Percentiles rank a stretch among this genome's conserved stretches.
phyloP scores from a whole-genome alignment of 2,113 vertebrate species.

The Peromyscus leucopus region DNA sequence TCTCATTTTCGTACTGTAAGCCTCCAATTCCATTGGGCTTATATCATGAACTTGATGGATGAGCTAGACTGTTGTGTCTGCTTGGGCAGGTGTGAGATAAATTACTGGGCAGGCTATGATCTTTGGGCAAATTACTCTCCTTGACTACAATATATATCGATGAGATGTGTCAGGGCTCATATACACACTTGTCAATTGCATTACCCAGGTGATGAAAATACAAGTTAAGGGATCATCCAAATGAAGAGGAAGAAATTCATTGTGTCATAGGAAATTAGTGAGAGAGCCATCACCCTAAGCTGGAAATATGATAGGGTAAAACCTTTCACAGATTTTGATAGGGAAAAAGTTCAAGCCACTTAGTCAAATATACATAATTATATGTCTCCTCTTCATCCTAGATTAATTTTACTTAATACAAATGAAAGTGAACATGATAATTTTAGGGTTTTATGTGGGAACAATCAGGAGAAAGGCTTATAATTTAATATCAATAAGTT shows the following conservation, averaged over 20 bases:
- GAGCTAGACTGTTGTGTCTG: slow-evolving; percentile 82
- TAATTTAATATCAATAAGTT: slow-evolving; percentile 34
- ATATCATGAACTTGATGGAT: slow-evolving; percentile 91
- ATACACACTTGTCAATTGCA: slow-evolving; percentile 88
- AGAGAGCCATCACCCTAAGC: slow-evolving; percentile 63
- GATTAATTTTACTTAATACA: slow-evolving; percentile 71
- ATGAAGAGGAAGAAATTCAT: slow-evolving; percentile 80
- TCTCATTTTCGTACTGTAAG: slow-evolving; percentile 83
- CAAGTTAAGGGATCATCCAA: slow-evolving; percentile 78
- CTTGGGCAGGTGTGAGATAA: slow-evolving; percentile 86
- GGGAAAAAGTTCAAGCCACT: slow-evolving; percentile 36
- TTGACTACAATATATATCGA: slow-evolving; percentile 90
- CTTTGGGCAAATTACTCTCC: slow-evolving; percentile 90
- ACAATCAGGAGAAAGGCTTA: neutral
- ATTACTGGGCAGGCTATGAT: slow-evolving; percentile 87
- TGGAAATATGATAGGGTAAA: slow-evolving; percentile 72
- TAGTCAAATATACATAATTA: slow-evolving; percentile 63
- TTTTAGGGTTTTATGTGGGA: slow-evolving; percentile 36
- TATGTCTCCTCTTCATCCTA: slow-evolving; percentile 48
- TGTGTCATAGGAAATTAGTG: slow-evolving; percentile 84
- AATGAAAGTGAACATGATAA: slow-evolving; percentile 70
- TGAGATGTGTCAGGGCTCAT: slow-evolving; percentile 90
- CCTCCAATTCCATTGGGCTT: slow-evolving; percentile 86
- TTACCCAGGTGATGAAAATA: slow-evolving; percentile 88
- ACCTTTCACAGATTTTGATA: slow-evolving; percentile 36